phyloP scores from a whole-genome alignment of 2,113 vertebrate species.

The Scophthalmus maximus region DNA sequence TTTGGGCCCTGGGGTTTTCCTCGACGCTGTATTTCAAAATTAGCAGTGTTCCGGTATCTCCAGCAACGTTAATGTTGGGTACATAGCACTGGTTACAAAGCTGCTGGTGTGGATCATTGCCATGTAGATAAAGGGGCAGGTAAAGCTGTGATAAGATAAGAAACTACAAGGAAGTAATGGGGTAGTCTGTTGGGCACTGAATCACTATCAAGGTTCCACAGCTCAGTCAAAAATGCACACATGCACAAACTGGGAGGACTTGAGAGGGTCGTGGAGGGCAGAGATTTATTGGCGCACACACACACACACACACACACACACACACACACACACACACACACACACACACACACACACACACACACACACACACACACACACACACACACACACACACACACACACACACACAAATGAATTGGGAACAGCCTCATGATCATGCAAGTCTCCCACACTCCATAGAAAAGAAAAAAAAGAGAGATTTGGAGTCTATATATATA shows the following conservation, averaged over 20 bases:
- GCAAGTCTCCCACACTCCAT: constrained; percentile 22
- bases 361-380: background rate
- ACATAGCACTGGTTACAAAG: constrained; percentile 6
- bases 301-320: background rate
- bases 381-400: background rate
- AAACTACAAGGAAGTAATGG: background rate
- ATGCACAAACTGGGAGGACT: background rate
- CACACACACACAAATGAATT: background rate
- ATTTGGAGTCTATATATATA: constrained; percentile 8
- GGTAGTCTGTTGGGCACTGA: background rate
- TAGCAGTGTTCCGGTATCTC: constrained; percentile 10
- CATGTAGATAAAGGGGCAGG: constrained; percentile 19
- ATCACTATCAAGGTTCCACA: constrained; percentile 23
- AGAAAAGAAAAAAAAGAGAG: constrained; percentile 7
- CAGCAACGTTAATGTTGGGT: background rate
- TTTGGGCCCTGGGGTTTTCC: constrained; percentile 38
- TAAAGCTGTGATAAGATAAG: constrained; percentile 26
- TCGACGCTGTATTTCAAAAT: constrained; percentile 34
- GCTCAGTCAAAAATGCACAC: background rate
- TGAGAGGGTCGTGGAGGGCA: background rate
- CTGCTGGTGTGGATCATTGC: constrained; percentile 13
- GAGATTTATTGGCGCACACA: constrained; percentile 2
- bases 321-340: background rate
- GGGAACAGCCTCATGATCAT: constrained; percentile 19
- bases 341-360: background rate